Evolutionary conservation across 1,140 invertebrate genomes (phyloP).

Genomic region (Zaprionus capensis): DNA sequence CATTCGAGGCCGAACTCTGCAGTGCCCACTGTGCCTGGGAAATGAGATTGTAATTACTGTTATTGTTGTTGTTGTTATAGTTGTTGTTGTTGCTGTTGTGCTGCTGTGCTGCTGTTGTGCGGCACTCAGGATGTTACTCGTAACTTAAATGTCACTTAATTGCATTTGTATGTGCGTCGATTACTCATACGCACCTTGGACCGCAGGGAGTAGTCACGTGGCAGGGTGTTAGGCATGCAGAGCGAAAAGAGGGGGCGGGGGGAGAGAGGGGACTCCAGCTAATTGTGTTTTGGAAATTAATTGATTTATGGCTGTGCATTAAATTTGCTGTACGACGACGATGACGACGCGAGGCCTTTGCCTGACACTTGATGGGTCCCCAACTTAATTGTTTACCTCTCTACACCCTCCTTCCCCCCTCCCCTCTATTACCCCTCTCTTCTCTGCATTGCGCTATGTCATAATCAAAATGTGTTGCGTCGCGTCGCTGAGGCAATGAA

Average conservation of each 20-base stretch:
- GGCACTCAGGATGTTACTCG: constrained; percentile 7
- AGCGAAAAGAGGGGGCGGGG: neutral
- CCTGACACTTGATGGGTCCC: constrained; percentile 5
- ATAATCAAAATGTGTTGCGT: constrained; percentile 5
- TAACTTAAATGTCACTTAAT: constrained; percentile 61
- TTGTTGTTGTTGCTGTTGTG: neutral
- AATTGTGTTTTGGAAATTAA: constrained; percentile 75
- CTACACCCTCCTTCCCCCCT: neutral
- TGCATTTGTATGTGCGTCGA: constrained; percentile 56
- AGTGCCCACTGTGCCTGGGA: neutral
- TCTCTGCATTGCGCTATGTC: neutral
- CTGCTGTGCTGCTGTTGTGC: neutral
- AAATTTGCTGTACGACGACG: constrained; percentile 7
- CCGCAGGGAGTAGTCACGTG: neutral
- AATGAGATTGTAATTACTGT: constrained; percentile 44
- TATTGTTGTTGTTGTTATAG: constrained; percentile 5
- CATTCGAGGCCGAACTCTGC: neutral
- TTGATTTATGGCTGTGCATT: constrained; percentile 70
- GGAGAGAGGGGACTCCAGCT: constrained; percentile 27
- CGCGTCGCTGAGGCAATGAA: constrained; percentile 43
- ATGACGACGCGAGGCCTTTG: neutral
- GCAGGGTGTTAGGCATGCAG: neutral
- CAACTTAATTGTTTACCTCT: constrained; percentile 40
- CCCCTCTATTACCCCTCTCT: neutral
- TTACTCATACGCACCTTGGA: constrained; percentile 62